These are phyloP conservation scores for Tetrao urogallus DNA, from an alignment of 2,113 vertebrate genomes.

Conservation along the genomic window DNA sequence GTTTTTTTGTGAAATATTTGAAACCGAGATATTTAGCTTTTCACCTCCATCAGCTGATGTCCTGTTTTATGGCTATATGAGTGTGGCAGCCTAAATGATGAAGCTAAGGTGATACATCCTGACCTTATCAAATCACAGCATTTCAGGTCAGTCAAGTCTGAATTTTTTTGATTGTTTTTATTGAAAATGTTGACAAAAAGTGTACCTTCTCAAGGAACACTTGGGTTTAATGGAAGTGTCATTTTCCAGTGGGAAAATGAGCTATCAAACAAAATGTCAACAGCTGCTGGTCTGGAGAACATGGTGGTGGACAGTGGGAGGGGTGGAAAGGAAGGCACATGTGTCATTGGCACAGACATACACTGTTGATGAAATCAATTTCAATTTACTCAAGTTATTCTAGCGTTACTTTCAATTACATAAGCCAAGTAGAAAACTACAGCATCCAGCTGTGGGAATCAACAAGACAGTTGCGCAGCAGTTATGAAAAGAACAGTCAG, in stretches of 20 bases:
- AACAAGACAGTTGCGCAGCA: constrained; percentile 50
- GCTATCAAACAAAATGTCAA: constrained; percentile 20
- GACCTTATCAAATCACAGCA: background rate
- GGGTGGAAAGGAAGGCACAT: background rate
- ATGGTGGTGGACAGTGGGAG: constrained; percentile 40
- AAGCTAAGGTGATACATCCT: constrained; percentile 2
- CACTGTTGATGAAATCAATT: constrained; percentile 46
- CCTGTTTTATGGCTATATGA: background rate
- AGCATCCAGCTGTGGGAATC: constrained; percentile 71
- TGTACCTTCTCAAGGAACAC: constrained; percentile 18
- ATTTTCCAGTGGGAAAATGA: constrained; percentile 24
- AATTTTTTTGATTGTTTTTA: constrained; percentile 31
- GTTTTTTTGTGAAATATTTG: background rate
- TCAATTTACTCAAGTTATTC: constrained; percentile 48
- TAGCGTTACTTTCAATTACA: constrained; percentile 42
- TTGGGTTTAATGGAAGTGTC: constrained; percentile 26
- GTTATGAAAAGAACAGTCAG: constrained; percentile 48
- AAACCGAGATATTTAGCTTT: background rate
- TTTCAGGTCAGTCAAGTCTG: background rate
- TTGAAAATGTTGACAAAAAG: constrained; percentile 30
- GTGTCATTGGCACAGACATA: background rate
- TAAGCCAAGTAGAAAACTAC: constrained; percentile 53
- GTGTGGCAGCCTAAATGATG: background rate
- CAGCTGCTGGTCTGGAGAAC: constrained; percentile 44
- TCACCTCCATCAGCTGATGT: background rate